Percentiles rank a stretch among this genome's conserved stretches.
Evolutionary conservation across 1,140 invertebrate genomes (phyloP).

Genomic region (Drosophila cardini): DNA sequence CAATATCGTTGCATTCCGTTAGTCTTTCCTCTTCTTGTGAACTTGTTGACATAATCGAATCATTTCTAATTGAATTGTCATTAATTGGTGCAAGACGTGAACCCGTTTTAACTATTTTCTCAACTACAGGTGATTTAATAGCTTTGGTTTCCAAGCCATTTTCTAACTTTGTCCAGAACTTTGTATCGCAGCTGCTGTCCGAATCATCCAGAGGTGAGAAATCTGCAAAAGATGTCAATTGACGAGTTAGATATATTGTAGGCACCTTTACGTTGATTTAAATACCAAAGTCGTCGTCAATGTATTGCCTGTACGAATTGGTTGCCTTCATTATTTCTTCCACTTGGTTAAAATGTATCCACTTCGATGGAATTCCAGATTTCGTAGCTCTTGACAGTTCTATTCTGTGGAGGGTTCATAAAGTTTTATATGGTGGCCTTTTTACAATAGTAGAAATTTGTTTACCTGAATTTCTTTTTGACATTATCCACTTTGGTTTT

Average conservation of each 20-base stretch:
- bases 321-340: slow-evolving; percentile 30
- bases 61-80: background rate
- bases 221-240: background rate
- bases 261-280: background rate
- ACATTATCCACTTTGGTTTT: slow-evolving; percentile 56
- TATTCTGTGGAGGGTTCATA: slow-evolving; percentile 4
- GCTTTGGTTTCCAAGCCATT: background rate
- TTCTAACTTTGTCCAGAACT: background rate
- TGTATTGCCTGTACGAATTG: background rate
- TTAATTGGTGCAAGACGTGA: background rate
- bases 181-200: slow-evolving; percentile 15
- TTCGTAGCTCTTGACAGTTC: slow-evolving; percentile 15
- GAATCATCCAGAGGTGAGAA: slow-evolving; percentile 26
- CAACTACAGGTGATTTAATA: background rate
- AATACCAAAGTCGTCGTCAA: slow-evolving; percentile 9
- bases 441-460: too few relatives aligned
- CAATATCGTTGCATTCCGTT: background rate
- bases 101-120: background rate
- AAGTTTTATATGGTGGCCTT: too few relatives aligned
- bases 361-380: slow-evolving; percentile 17
- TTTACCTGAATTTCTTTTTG: slow-evolving; percentile 42
- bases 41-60: background rate
- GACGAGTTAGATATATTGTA: background rate
- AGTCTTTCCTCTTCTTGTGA: too few relatives aligned
- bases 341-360: slow-evolving; percentile 35